Percentiles rank a stretch among this genome's conserved stretches.
These are phyloP conservation scores for Lepeophtheirus nordmannii DNA, from an alignment of 2,888 invertebrate species.

Conservation along the genomic window DNA sequence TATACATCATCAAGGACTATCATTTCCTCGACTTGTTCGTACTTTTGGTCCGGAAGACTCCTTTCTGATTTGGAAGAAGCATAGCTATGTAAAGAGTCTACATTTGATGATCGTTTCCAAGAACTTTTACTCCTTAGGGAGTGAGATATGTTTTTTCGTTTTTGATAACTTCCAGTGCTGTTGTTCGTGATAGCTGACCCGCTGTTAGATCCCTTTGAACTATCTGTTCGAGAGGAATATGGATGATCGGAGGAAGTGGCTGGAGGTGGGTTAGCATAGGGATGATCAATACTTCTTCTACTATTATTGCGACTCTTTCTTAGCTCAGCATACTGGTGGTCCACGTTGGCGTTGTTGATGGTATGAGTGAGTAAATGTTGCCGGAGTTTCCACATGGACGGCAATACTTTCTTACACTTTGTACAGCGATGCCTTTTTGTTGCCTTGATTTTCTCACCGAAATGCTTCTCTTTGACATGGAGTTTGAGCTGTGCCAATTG, in stretches of 20 bases:
- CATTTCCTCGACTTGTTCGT: background rate
- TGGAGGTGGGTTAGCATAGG: too few relatives aligned
- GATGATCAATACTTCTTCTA: background rate
- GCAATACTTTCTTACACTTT: constrained; percentile 17
- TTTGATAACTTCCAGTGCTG: too few relatives aligned
- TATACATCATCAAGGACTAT: too few relatives aligned
- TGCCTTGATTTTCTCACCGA: background rate
- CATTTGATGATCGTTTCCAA: background rate
- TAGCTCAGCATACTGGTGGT: constrained; percentile 8
- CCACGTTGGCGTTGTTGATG: background rate
- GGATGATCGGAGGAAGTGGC: too few relatives aligned
- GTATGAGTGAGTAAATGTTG: constrained; percentile 3
- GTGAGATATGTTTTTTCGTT: too few relatives aligned
- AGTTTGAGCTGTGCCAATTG: background rate
- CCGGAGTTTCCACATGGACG: constrained; percentile 15
- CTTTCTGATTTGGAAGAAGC: background rate
- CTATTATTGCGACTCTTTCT: background rate
- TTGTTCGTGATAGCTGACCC: too few relatives aligned
- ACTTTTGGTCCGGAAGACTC: background rate
- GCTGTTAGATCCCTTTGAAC: too few relatives aligned
- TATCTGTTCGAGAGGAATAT: background rate
- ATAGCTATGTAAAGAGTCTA: background rate
- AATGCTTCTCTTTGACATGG: background rate
- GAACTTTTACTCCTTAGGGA: too few relatives aligned
- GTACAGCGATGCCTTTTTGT: constrained; percentile 6